A percentile compares a stretch with the other conserved stretches of the same genome.
These are phyloP conservation scores for Salvelinus namaycush DNA, from an alignment of 2,113 vertebrate species.

Conservation along the genomic window DNA sequence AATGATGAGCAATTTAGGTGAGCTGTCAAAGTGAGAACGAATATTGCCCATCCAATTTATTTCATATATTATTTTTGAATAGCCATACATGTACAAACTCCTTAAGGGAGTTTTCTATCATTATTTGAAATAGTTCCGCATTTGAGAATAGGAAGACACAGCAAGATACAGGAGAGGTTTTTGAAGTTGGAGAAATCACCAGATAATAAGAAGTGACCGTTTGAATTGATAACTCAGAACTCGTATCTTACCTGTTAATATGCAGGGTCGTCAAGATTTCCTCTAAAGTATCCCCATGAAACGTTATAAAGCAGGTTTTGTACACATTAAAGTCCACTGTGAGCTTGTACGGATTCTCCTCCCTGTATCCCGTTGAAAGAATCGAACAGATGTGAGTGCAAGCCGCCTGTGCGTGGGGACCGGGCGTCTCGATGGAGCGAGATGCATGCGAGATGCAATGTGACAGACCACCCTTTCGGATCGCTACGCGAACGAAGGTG, in stretches of 20 bases:
- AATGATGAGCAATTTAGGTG: too few relatives aligned
- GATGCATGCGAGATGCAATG: conserved; percentile 20
- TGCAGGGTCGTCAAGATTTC: conserved; percentile 48
- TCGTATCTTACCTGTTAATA: conserved; percentile 54
- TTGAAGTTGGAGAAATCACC: neutral
- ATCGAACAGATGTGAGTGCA: conserved; percentile 37
- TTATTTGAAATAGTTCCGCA: neutral
- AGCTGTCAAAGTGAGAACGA: neutral
- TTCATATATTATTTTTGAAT: neutral
- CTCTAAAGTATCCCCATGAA: conserved; percentile 63
- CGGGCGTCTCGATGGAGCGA: conserved; percentile 5
- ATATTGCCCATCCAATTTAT: neutral
- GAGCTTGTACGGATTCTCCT: conserved; percentile 58
- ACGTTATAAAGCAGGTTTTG: conserved; percentile 38
- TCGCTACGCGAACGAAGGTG: conserved; percentile 33
- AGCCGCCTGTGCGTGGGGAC: conserved; percentile 36
- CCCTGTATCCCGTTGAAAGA: conserved; percentile 50
- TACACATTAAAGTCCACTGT: conserved; percentile 64
- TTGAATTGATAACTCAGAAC: conserved; percentile 30
- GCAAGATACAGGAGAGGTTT: neutral
- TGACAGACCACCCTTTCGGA: conserved; percentile 43
- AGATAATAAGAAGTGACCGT: neutral
- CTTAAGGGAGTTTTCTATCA: neutral
- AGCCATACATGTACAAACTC: neutral
- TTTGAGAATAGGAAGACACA: neutral